These are phyloP conservation scores for Oceanites oceanicus DNA, from an alignment of 2,113 vertebrate species.

Conservation along the genomic window DNA sequence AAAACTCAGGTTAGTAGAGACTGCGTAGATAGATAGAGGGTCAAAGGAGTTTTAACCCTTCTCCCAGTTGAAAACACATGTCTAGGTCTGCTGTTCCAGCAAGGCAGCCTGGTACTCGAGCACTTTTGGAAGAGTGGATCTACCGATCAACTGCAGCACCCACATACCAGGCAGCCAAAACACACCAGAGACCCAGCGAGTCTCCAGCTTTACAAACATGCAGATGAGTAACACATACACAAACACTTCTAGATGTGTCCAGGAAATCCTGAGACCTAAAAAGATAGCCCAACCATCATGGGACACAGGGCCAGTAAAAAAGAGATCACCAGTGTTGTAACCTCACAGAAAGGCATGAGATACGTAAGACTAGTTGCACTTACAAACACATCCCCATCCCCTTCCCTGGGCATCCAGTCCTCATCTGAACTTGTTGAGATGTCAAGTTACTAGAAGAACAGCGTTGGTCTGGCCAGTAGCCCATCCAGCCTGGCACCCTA, in stretches of 20 bases:
- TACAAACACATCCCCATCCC: neutral
- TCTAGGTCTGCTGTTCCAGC: neutral
- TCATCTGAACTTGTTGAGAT: neutral
- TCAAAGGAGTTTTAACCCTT: neutral
- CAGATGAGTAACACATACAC: neutral
- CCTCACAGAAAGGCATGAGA: neutral
- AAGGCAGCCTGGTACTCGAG: neutral
- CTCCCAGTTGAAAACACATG: neutral
- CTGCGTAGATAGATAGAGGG: neutral
- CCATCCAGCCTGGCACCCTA: neutral
- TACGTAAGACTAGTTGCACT: neutral
- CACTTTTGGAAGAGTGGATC: neutral
- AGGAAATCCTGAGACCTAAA: neutral
- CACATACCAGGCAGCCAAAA: neutral
- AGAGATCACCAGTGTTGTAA: neutral
- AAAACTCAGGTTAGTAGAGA: neutral
- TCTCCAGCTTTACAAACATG: neutral
- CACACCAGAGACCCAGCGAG: accelerated
- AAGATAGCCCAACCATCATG: neutral
- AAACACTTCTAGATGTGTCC: neutral
- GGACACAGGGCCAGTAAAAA: neutral
- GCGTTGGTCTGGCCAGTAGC: neutral
- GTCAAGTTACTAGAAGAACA: neutral
- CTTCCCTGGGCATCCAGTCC: neutral
- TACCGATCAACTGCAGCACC: too few relatives aligned